phyloP scores from a whole-genome alignment of 2,797 vertebrate species.

The Pipistrellus kuhlii region DNA sequence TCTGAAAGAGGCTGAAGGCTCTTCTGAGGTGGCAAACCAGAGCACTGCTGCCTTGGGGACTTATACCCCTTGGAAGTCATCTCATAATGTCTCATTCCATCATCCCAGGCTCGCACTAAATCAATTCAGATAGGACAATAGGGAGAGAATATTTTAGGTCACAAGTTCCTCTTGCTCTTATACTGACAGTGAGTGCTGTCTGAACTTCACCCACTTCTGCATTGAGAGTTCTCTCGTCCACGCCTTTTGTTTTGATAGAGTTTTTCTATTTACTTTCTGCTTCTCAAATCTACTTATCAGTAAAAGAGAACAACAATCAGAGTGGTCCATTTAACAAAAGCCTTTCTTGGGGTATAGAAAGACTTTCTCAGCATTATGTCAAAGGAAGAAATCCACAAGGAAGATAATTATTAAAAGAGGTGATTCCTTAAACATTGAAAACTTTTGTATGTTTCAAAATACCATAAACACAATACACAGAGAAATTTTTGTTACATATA shows the following conservation, averaged over 20 bases:
- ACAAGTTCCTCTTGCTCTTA: not conserved
- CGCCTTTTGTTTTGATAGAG: not conserved
- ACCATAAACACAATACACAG: not conserved
- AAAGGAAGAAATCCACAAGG: conserved; percentile 18
- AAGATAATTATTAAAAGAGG: not conserved
- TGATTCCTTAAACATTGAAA: conserved; percentile 10
- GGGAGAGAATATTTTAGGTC: conserved; percentile 17
- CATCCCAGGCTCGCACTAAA: not conserved
- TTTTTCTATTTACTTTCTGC: not conserved
- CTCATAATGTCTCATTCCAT: not conserved
- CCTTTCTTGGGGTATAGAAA: not conserved
- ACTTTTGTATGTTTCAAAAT: conserved; percentile 2
- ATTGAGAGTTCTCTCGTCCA: not conserved
- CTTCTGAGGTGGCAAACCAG: not conserved
- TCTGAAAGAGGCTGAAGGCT: not conserved
- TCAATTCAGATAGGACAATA: not conserved
- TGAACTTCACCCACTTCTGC: not conserved
- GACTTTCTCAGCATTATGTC: not conserved
- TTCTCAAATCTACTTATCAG: not conserved
- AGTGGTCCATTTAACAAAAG: not conserved
- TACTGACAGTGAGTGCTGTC: not conserved
- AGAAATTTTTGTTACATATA: not conserved
- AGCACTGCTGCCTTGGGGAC: not conserved
- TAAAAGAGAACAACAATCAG: not conserved
- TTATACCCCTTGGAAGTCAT: not conserved